Evolutionary conservation across 1,140 invertebrate species (phyloP).

Genomic region (Drosophila santomea): DNA sequence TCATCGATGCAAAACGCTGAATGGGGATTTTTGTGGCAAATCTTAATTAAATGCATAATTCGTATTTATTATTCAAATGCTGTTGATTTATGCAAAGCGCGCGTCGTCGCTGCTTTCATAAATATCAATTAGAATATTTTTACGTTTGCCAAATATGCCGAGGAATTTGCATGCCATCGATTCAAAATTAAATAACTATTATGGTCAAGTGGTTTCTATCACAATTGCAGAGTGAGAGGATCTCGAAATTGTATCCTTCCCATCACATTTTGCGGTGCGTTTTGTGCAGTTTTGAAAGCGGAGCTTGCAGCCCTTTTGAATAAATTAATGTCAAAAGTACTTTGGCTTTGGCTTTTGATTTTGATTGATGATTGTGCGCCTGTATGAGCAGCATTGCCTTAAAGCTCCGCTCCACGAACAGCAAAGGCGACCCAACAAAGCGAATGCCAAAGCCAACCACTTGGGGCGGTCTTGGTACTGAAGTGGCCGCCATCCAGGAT

Average conservation of each 20-base stretch:
- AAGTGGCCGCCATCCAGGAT: constrained; percentile 40
- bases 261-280: not conserved
- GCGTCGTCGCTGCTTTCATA: constrained; percentile 49
- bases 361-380: constrained; percentile 83
- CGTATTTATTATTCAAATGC: constrained; percentile 80
- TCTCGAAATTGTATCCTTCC: not conserved
- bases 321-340: constrained; percentile 84
- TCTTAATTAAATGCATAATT: constrained; percentile 83
- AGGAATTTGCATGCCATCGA: constrained; percentile 34
- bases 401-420: constrained; percentile 24
- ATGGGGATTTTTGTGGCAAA: constrained; percentile 53
- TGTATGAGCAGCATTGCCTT: constrained; percentile 49
- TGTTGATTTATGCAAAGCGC: constrained; percentile 77
- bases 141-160: constrained; percentile 22
- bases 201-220: constrained; percentile 27
- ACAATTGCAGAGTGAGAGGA: constrained; percentile 41
- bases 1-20: not conserved
- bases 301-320: constrained; percentile 83
- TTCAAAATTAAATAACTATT: constrained; percentile 61
- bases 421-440: constrained; percentile 19
- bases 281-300: constrained; percentile 49
- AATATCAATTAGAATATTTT: constrained; percentile 72
- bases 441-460: constrained; percentile 19
- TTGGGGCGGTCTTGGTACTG: constrained; percentile 12
- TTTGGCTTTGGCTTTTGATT: constrained; percentile 84